A percentile compares a stretch with the other conserved stretches of the same genome.
Evolutionary conservation across 2,888 invertebrate genomes (phyloP).

Genomic region (Phytoseiulus persimilis): DNA sequence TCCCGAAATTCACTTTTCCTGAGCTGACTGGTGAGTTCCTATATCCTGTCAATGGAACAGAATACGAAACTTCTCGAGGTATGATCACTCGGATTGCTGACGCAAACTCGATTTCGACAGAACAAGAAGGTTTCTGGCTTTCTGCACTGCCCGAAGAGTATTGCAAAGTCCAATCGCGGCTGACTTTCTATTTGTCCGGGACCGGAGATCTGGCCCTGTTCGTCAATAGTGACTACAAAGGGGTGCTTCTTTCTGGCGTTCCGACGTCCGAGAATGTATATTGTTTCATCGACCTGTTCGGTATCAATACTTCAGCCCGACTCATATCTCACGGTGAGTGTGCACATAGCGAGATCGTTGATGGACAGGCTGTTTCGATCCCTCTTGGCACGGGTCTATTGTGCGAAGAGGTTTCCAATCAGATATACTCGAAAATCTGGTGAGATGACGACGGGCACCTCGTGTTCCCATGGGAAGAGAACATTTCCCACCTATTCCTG

Average conservation of each 20-base stretch:
- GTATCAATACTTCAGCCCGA: constrained; percentile 49
- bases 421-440: too few species aligned
- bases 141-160: constrained; percentile 48
- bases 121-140: constrained; percentile 49
- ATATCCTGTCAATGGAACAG: too few species aligned
- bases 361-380: too few species aligned
- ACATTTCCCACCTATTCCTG: too few species aligned
- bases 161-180: constrained; percentile 42
- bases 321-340: constrained; percentile 49
- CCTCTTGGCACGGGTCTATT: too few species aligned
- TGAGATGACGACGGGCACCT: too few species aligned
- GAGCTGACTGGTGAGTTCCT: constrained; percentile 11
- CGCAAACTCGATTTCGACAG: constrained; percentile 40
- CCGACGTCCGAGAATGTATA: constrained; percentile 48
- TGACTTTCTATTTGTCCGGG: constrained; percentile 49
- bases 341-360: not conserved
- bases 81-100: not conserved
- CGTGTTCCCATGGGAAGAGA: too few species aligned
- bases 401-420: too few species aligned
- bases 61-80: too few species aligned
- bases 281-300: constrained; percentile 51
- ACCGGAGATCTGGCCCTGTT: constrained; percentile 50
- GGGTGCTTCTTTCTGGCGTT: constrained; percentile 48
- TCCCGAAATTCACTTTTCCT: constrained; percentile 32
- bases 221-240: constrained; percentile 50